Evolutionary conservation across 2,797 vertebrate genomes (phyloP).

Genomic region (Momotus momota): DNA sequence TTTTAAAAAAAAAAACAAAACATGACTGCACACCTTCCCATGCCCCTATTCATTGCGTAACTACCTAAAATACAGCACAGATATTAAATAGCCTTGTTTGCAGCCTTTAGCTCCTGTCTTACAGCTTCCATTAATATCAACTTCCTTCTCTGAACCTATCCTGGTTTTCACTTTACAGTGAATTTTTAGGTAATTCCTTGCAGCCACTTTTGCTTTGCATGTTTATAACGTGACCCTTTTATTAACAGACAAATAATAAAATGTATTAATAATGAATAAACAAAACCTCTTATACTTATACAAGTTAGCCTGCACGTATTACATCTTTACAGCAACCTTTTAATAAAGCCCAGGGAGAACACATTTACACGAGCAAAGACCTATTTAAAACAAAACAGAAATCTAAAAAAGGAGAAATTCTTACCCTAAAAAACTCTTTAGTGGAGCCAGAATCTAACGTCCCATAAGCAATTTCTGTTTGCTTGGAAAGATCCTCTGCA

Average conservation of each 20-base stretch:
- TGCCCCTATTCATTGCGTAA: not conserved
- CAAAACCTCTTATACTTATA: not conserved
- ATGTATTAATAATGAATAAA: not conserved
- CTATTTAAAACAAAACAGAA: constrained; percentile 21
- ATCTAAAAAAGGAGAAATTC: constrained; percentile 67
- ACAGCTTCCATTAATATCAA: not conserved
- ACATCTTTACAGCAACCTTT: not conserved
- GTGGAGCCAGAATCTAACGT: constrained; percentile 98
- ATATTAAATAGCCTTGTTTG: not conserved
- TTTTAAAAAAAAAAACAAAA: not conserved
- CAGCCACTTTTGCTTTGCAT: not conserved
- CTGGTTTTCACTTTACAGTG: not conserved
- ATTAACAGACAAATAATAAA: not conserved
- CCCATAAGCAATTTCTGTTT: constrained; percentile 97
- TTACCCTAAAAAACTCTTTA: constrained; percentile 99
- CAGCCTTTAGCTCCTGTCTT: not conserved
- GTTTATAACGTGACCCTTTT: not conserved
- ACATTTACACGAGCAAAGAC: not conserved
- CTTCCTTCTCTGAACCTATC: not conserved
- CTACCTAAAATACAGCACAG: not conserved
- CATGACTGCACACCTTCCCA: not conserved
- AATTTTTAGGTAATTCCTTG: not conserved
- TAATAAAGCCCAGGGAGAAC: not conserved
- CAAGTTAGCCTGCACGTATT: not conserved
- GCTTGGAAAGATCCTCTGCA: constrained; percentile 97